Base-by-base conservation (phyloP, 2,797 vertebrate genomes). In the Dicrostonyx torquatus region DNA sequence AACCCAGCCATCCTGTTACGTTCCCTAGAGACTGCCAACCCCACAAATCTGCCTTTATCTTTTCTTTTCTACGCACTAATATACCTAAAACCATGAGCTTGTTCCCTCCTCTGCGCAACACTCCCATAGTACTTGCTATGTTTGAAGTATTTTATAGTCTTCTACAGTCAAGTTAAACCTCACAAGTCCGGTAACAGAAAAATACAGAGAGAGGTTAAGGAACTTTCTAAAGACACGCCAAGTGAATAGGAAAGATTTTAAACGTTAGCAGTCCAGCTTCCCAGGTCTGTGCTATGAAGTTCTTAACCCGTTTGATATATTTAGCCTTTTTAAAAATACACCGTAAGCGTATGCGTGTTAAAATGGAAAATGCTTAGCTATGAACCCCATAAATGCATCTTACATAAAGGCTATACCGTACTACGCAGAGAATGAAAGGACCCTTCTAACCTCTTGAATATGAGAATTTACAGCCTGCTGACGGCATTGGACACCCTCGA, bases 61-160 rank as follows among this genome's bases (percentile, higher is more conserved):
- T 92, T 91, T 85, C 45, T 87, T 90, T 85, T 31, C 45, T 91
- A 79, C 50, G 45, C 10, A 31, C 34, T 77, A 86, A 64, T 80
- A 64, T 31, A 4, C 4, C 34, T 76, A 26, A 80, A 84, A 77
- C 53, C 5, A 29, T 76, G 60, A 88, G 20, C 84, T 73, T 66
- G 37, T 10, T 72, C 82, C 37, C 14, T 85, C 37, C 66, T 68
- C 48, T 50, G 13, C 68, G n/a, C 60, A 66, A 55, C 29, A 84
- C 7, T 75, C 83, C n/a, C 0, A 0, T 53, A 43, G 40, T 11
- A 13, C 50, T 87, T 84, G 10, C 14, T 84, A 2, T 76, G 45
- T 87, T 87, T 55, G 45, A 90, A 76, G 34, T 9, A 55, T 64
- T 48, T 80, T 55, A 62, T 7, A 43, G 34, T 90, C 43, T 50